Base-by-base conservation (phyloP, 2,113 vertebrate species). In the Hydrochoerus hydrochaeris region DNA sequence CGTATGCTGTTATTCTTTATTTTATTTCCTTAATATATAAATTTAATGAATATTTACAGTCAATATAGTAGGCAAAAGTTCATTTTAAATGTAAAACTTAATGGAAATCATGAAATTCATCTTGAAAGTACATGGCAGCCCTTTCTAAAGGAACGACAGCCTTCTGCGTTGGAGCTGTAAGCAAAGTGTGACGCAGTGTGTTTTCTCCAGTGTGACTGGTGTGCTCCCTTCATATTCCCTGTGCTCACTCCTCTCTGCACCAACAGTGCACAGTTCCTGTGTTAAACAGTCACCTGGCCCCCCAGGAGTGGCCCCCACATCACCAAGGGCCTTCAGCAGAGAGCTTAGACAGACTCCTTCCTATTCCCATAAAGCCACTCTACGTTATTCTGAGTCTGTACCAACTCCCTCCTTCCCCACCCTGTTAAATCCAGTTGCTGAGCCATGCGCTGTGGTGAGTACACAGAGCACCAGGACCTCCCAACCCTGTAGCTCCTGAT, bases 141-240 rank as follows among this genome's bases (percentile, higher is more conserved):
- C 65, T 52, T 38, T 71, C 0, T 26, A 12, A 38, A 83, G 14
- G 5, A 58, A 17, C 11, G 3, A 57, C 1, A 11, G 30, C 3
- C 44, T 10, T 67, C 20, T 17, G 3, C 30, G 26, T 20, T 6
- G 41, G 44, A 49, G 44, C 46, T 5, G 11, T 30, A 38, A 75
- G 26, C 35, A 38, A 12, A 35, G 1, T 1, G 3, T 17, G 20
- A 12, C 5, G 14, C 0, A 0, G 32, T 0, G 1, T 11, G 2
- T 20, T 57, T 2, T 19, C n/a, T 14, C 22, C 11, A 2, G 1
- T 3, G 7, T 1, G 13, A 17, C 32, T 1, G 0, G 2, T 1
- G 17, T 1, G 6, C 9, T 16, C n/a, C 60, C 54, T 19, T 16
- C 3, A 7, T 24, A 6, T 30, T 52, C 12, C 9, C 49, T 54